Conservation (phyloP, 2,797 vertebrate genomes). For the Heteromormyrus szaboi region DNA sequence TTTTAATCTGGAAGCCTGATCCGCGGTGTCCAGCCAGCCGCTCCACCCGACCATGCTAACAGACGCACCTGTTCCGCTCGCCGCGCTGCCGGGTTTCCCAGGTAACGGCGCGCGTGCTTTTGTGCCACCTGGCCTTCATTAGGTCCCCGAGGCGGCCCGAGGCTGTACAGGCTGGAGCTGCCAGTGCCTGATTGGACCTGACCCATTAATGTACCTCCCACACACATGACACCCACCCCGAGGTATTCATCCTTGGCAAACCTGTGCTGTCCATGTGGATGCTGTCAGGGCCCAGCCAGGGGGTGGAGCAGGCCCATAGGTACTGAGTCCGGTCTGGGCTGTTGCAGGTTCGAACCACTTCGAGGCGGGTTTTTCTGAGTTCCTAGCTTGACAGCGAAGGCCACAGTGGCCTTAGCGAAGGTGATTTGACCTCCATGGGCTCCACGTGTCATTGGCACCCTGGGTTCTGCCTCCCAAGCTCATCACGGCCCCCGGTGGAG, state of each 20-base stretch:
- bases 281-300: neutral
- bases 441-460: neutral
- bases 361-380: neutral
- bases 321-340: neutral
- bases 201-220: neutral
- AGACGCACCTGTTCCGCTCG: neutral
- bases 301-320: neutral
- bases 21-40: neutral
- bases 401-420: neutral
- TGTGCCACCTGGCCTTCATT: neutral
- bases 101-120: neutral
- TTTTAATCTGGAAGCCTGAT: neutral
- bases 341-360: neutral
- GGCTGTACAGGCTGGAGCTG: neutral
- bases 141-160: neutral
- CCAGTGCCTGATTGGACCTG: neutral
- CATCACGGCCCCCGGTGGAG: neutral
- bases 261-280: neutral
- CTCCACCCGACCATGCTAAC: neutral
- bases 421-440: neutral
- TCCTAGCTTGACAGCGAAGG: neutral
- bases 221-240: neutral
- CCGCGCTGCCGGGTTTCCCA: neutral
- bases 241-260: neutral
- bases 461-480: neutral